Evolutionary conservation across 1,140 invertebrate genomes (phyloP).

Genomic region (Xylocopa sonorina): DNA sequence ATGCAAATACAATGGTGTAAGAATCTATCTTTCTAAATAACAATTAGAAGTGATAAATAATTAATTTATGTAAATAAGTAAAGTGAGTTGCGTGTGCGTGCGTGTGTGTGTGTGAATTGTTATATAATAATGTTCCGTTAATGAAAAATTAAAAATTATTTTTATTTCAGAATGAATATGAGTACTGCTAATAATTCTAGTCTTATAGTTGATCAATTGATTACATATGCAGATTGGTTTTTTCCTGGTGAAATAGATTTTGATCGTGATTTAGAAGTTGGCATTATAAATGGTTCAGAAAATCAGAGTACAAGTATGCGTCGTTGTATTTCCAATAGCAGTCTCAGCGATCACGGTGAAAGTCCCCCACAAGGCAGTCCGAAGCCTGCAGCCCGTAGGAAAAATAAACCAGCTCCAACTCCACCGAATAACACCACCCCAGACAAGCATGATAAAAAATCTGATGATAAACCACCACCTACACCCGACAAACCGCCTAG

Average conservation of each 20-base stretch:
- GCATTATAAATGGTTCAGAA: slow-evolving; percentile 75
- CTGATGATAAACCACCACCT: slow-evolving; percentile 78
- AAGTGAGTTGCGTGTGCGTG: no score
- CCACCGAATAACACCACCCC: slow-evolving; percentile 82
- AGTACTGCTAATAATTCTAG: slow-evolving; percentile 91
- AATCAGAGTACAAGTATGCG: slow-evolving; percentile 80
- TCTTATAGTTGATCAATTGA: slow-evolving; percentile 91
- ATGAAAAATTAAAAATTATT: slow-evolving; percentile 38
- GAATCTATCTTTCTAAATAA: slow-evolving; percentile 34
- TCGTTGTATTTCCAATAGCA: slow-evolving; percentile 86
- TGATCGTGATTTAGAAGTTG: slow-evolving; percentile 77
- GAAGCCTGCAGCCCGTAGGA: slow-evolving; percentile 87
- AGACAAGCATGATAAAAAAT: slow-evolving; percentile 75
- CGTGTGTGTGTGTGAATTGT: no score
- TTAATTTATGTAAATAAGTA: neutral
- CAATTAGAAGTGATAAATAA: neutral
- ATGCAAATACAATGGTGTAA: slow-evolving; percentile 84
- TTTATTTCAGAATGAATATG: slow-evolving; percentile 90
- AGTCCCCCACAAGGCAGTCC: slow-evolving; percentile 87
- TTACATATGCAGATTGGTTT: slow-evolving; percentile 93
- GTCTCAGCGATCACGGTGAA: slow-evolving; percentile 85
- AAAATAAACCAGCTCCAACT: slow-evolving; percentile 87
- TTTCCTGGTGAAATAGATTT: slow-evolving; percentile 90
- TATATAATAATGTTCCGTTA: neutral
- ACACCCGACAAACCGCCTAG: slow-evolving; percentile 84